phyloP scores from a whole-genome alignment of 2,888 invertebrate species.

The Orchesellides sinensis region DNA sequence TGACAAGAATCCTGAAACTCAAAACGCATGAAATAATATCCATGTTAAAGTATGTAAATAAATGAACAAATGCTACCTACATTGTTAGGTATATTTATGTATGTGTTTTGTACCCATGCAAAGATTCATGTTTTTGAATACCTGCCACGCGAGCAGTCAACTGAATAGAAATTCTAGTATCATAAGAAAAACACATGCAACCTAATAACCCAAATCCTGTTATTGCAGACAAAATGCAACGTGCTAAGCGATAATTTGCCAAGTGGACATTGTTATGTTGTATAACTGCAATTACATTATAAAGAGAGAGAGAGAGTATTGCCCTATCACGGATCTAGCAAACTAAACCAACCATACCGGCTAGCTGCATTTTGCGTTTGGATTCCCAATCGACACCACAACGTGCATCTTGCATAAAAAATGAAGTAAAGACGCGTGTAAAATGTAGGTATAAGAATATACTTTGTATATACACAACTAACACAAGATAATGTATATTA shows the following conservation, averaged over 20 bases:
- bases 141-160: neutral
- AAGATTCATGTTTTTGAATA: neutral
- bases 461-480: too few relatives aligned
- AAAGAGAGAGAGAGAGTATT: neutral
- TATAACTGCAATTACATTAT: too few relatives aligned
- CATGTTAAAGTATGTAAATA: neutral
- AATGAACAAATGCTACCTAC: too few relatives aligned
- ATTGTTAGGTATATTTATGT: too few relatives aligned
- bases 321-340: constrained; percentile 9
- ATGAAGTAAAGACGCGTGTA: too few relatives aligned
- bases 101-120: too few relatives aligned
- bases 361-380: too few relatives aligned
- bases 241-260: neutral
- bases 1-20: neutral
- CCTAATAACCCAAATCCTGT: constrained; percentile 45
- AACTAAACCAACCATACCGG: too few relatives aligned
- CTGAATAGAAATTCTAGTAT: neutral
- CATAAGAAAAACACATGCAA: constrained; percentile 7
- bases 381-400: too few relatives aligned
- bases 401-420: too few relatives aligned
- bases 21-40: neutral
- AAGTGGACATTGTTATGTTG: neutral
- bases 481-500: too few relatives aligned
- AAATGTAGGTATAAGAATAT: too few relatives aligned
- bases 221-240: neutral